Base-by-base conservation (phyloP, 2,888 invertebrate genomes). In the Fragum sueziense region DNA sequence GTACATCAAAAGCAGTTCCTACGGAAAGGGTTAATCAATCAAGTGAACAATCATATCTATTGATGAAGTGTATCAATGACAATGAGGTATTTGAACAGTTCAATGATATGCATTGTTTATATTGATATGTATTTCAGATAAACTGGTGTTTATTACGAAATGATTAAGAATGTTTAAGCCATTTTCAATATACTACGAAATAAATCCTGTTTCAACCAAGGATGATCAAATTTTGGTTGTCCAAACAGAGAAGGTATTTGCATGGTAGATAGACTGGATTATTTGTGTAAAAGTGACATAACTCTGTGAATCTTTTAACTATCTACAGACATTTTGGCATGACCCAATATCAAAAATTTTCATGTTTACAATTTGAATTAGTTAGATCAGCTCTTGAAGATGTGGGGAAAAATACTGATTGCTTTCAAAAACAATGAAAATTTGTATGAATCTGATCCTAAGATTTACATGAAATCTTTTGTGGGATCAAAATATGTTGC, bases 71-170 rank as follows among this genome's bases (percentile, higher is more conserved):
- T 33, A 33, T 61, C 9, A 14, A 7, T 33, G 33, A 41, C 37
- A 65, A 65, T 41, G 22, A 14, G 14, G 20, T 25, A 9, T 25
- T 41, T 41, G 65, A 70, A 52, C 69, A 47, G 54, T 52, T 65
- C 52, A 70, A 41, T n/a, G 47, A 57, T 52, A 7, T 41, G 29
- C 71, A 41, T 61, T 71, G 59, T 61, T 71, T 41, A 31, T 47
- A 41, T 74, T 70, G 70, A 71, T 65, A 22, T 74, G 52, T 79
- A 34, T 79, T 79, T 79, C 79, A 75, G 79, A 79, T 79, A 68
- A 75, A 1, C 54, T 22, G 47, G 57, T 41, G 59, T 76, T 41
- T 47, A 57, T 76, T 61, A 62, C 51, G 9, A n/a, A 59, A 17
- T 70, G 47, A 34, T 34, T 77, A 68, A 68, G 70, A 51, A 75